Percentiles rank a stretch among this genome's conserved stretches.
Conservation (phyloP, 2,797 vertebrate genomes). For the Fistularia commersonii region DNA sequence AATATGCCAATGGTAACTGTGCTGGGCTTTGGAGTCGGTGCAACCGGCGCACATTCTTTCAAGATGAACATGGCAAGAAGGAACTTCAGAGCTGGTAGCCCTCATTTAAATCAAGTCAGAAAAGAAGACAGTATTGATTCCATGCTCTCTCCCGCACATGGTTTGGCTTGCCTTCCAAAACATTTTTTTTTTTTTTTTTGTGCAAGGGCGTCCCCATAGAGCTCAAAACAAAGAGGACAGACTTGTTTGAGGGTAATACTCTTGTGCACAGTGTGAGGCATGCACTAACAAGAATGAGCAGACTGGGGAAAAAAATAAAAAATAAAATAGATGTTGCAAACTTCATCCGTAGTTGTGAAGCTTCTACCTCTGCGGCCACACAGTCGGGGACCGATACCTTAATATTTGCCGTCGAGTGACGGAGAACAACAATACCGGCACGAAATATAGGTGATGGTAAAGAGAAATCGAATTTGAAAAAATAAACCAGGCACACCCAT, state of each 20-base stretch:
- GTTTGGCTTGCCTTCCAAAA: conserved; percentile 72
- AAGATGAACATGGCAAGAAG: conserved; percentile 71
- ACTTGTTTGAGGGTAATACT: conserved; percentile 76
- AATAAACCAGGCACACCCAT: conserved; percentile 16
- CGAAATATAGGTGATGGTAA: conserved; percentile 12
- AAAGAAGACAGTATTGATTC: conserved; percentile 76
- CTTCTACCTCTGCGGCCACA: conserved; percentile 53
- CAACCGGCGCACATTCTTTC: conserved; percentile 66
- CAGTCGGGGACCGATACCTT: conserved; percentile 31
- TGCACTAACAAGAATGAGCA: conserved; percentile 70
- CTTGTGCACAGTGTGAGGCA: conserved; percentile 58
- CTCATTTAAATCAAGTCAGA: conserved; percentile 77
- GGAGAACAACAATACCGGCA: not conserved
- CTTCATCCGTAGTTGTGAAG: conserved; percentile 54
- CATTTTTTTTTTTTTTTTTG: conserved; percentile 50
- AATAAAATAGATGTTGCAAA: conserved; percentile 43
- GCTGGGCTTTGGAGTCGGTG: conserved; percentile 70
- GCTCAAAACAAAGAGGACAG: conserved; percentile 75
- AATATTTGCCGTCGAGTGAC: conserved; percentile 2
- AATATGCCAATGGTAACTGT: conserved; percentile 71
- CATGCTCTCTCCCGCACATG: conserved; percentile 58
- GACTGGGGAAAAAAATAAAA: conserved; percentile 32
- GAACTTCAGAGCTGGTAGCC: conserved; percentile 73
- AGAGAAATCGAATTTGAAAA: conserved; percentile 1
- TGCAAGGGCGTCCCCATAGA: conserved; percentile 65